Percentiles rank a stretch among this genome's conserved stretches.
Evolutionary conservation across 2,797 vertebrate genomes (phyloP).

Genomic region (Octomys mimax): DNA sequence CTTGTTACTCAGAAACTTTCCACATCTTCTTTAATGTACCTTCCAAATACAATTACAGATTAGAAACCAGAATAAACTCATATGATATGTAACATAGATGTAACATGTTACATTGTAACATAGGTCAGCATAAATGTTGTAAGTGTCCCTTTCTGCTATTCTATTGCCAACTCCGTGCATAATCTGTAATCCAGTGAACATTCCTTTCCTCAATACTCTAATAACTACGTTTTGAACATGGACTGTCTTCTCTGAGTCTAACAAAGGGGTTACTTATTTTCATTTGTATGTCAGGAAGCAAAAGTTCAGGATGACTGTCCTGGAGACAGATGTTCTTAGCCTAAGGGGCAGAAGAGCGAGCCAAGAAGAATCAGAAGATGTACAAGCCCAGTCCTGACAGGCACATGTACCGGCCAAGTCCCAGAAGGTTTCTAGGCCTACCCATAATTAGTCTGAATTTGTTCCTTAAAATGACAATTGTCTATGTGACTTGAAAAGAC

Average conservation of each 20-base stretch:
- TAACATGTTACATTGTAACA: background rate
- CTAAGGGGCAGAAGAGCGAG: background rate
- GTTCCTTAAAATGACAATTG: constrained; percentile 44
- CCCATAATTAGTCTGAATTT: constrained; percentile 13
- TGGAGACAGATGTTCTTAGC: background rate
- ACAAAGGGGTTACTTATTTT: background rate
- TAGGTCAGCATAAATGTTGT: background rate
- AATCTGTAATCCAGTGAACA: background rate
- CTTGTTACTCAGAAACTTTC: background rate
- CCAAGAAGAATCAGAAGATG: background rate
- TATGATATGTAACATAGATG: background rate
- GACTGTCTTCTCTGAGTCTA: background rate
- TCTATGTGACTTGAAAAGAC: constrained; percentile 30
- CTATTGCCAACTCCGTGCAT: background rate
- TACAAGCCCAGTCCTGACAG: background rate
- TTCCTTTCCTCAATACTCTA: background rate
- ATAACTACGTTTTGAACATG: background rate
- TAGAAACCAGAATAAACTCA: constrained; percentile 26
- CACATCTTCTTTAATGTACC: background rate
- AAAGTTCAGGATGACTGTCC: background rate
- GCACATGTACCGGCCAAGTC: background rate
- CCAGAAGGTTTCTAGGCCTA: background rate
- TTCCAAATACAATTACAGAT: constrained; percentile 1
- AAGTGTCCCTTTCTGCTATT: background rate
- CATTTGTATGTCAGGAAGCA: background rate